These are phyloP conservation scores for Carollia perspicillata DNA, from an alignment of 2,113 vertebrate species.

Conservation along the genomic window DNA sequence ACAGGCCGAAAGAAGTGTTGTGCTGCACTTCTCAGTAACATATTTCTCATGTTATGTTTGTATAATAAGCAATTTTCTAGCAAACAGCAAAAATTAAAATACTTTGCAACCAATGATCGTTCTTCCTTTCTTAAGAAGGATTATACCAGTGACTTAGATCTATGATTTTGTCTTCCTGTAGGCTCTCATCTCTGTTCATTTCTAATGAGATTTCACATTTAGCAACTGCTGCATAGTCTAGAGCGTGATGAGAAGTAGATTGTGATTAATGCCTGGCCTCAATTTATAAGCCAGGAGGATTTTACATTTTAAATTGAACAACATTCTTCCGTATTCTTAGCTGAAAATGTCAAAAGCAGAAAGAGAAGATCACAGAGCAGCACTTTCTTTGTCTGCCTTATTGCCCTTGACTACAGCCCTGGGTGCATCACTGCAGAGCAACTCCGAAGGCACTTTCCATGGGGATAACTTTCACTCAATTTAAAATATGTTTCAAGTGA, in stretches of 20 bases:
- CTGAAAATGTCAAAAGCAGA: slow-evolving; percentile 62
- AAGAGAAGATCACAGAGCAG: not conserved
- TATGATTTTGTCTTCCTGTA: slow-evolving; percentile 22
- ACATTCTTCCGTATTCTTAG: slow-evolving; percentile 49
- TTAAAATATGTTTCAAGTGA: not conserved
- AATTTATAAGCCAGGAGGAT: slow-evolving; percentile 11
- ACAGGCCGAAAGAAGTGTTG: not conserved
- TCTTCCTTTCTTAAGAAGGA: not conserved
- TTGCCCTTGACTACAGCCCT: slow-evolving; percentile 22
- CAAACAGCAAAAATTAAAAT: slow-evolving; percentile 22
- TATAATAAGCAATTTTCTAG: not conserved
- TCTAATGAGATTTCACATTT: not conserved
- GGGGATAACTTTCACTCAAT: slow-evolving; percentile 51
- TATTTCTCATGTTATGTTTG: not conserved
- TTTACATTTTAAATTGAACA: slow-evolving; percentile 34
- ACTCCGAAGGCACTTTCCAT: slow-evolving; percentile 20
- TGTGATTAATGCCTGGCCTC: not conserved
- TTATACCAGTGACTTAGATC: not conserved
- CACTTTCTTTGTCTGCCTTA: not conserved
- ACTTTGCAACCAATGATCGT: not conserved
- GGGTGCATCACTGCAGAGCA: slow-evolving; percentile 29
- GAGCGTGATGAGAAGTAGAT: not conserved
- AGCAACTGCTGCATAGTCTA: not conserved
- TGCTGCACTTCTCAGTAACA: not conserved
- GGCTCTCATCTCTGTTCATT: slow-evolving; percentile 9